Percentiles rank a stretch among this genome's conserved stretches.
Evolutionary conservation across 2,888 invertebrate genomes (phyloP).

Genomic region (Congeria kusceri): DNA sequence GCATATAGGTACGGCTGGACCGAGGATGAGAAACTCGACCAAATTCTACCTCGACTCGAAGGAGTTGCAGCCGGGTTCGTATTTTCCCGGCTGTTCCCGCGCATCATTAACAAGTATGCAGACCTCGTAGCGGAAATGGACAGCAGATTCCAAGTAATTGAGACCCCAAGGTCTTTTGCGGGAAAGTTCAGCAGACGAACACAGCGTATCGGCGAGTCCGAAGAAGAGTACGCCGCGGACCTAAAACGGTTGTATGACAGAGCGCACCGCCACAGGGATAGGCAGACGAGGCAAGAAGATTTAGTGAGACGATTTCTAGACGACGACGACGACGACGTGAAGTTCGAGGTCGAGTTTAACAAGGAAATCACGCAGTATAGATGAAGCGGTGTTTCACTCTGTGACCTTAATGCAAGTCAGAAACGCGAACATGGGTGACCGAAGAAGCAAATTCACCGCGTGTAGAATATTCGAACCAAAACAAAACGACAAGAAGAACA

Average conservation of each 20-base stretch:
- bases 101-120: constrained; percentile 11
- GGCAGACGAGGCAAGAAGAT: constrained; percentile 34
- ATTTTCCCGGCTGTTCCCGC: constrained; percentile 25
- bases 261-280: constrained; percentile 39
- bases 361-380: constrained; percentile 20
- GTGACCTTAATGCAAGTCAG: constrained; percentile 2
- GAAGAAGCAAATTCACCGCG: background rate
- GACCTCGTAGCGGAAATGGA: constrained; percentile 32
- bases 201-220: constrained; percentile 23
- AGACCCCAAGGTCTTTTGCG: constrained; percentile 40
- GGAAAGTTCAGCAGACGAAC: constrained; percentile 39
- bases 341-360: constrained; percentile 34
- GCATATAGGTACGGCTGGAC: constrained; percentile 19
- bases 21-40: constrained; percentile 20
- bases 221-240: constrained; percentile 53
- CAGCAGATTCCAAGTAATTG: constrained; percentile 40
- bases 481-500: too few relatives aligned
- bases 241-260: constrained; percentile 40
- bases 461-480: too few relatives aligned
- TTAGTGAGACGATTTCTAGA: constrained; percentile 38
- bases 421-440: background rate
- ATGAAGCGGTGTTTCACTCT: constrained; percentile 17
- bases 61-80: constrained; percentile 48
- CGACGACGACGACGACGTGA: constrained; percentile 33
- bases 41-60: constrained; percentile 40